Conservation (phyloP, 2,113 vertebrate genomes). For the Cebidichthys violaceus region DNA sequence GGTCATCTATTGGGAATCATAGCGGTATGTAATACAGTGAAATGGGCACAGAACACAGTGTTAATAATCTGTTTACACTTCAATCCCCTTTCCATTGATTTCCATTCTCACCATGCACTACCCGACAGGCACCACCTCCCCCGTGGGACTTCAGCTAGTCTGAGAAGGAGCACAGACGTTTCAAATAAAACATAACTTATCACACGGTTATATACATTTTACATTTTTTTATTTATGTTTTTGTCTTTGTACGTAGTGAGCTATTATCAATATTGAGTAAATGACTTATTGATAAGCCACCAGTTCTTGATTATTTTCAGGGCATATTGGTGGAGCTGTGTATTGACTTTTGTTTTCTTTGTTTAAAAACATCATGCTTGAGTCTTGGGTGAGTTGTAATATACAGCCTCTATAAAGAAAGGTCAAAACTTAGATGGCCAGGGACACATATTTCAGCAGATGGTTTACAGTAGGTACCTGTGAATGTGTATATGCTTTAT, state of each 20-base stretch:
- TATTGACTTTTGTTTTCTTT: neutral
- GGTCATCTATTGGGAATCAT: conserved; percentile 75
- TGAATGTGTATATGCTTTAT: neutral
- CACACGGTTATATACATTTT: neutral
- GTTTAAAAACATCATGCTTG: neutral
- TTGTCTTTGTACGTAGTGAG: neutral
- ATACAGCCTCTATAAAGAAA: neutral
- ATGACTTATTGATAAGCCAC: neutral
- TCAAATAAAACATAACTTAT: conserved; percentile 15
- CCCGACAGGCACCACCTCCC: conserved; percentile 38
- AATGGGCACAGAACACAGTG: conserved; percentile 67
- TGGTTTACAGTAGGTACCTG: neutral
- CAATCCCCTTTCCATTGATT: conserved; percentile 74
- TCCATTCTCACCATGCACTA: conserved; percentile 56
- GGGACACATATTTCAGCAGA: neutral
- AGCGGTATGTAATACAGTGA: conserved; percentile 77
- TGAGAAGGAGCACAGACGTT: conserved; percentile 20
- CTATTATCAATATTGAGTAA: neutral
- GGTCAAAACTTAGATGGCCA: neutral
- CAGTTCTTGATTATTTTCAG: neutral
- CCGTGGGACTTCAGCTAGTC: conserved; percentile 28
- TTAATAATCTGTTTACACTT: conserved; percentile 81
- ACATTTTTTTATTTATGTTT: neutral
- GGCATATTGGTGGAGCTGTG: neutral
- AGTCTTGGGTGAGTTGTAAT: neutral